Evolutionary conservation across 2,113 vertebrate species (phyloP), one percentile per base, ranked within the genome.

Genomic region (Bombycilla garrulus): DNA sequence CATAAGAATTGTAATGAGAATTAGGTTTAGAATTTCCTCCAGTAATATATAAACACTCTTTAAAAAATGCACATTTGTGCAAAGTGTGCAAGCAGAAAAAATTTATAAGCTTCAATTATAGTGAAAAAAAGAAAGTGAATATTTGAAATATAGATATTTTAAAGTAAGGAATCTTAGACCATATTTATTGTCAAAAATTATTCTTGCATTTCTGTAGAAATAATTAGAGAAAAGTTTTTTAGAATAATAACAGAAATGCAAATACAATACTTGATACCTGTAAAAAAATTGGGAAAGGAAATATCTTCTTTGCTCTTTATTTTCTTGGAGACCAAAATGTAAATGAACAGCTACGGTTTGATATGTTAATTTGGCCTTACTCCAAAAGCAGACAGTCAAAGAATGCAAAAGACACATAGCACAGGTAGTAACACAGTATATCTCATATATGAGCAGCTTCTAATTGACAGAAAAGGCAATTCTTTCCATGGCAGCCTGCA

Each of bases 261-360:
- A 79, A 87, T 23, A 70, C 16, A 58, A 42, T 1, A 8, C 24
- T 74, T 71, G 44, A 66, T 70, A 66, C 33, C 51, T 53, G 17
- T 62, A 70, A 88, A 66, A 66, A 80, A 62, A 60, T 31, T 71
- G 50, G 23, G 45, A 69, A 94, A 93, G 12, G 35, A 90, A 81
- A 51, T 44, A 54, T 18, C 19, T 85, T 53, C n/a, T 79, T 82
- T 62, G 35, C 29, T 71, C 31, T 84, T 66, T 86, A 25, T 71
- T 96, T 96, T 48, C 51, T 86, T 81, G 65, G 38, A 89, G 6
- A 87, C 17, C 18, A 94, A 86, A 91, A 90, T 57, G 24, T 45
- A 93, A 93, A 80, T 58, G 10, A 88, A 64, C 24, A 50, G 50
- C 48, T 91, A 76, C 23, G 72, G 36, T 70, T 69, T 76, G 67